These are phyloP conservation scores for Omphaloscelis lunosa DNA, from an alignment of 2,888 invertebrate genomes.

Conservation along the genomic window DNA sequence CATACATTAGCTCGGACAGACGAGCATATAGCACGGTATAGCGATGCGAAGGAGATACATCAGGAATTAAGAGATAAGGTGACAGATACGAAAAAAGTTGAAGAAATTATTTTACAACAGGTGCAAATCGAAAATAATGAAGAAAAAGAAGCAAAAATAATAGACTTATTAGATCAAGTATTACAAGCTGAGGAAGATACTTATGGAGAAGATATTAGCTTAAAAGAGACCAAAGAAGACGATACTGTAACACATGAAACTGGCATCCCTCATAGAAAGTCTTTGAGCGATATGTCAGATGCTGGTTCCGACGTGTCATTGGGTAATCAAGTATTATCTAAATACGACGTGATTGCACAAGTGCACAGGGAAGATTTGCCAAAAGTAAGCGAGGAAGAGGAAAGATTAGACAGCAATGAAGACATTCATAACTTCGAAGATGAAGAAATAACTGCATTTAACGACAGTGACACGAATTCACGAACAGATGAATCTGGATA, in stretches of 20 bases:
- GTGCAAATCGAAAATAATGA: slow-evolving; percentile 82
- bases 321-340: slow-evolving; percentile 85
- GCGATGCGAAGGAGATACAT: slow-evolving; percentile 63
- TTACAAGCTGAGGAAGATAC: slow-evolving; percentile 88
- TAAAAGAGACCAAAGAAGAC: slow-evolving; percentile 78
- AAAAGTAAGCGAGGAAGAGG: slow-evolving; percentile 84
- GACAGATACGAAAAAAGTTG: slow-evolving; percentile 72
- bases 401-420: slow-evolving; percentile 72
- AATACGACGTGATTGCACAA: slow-evolving; percentile 91
- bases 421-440: slow-evolving; percentile 68
- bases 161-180: slow-evolving; percentile 87
- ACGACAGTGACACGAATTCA: slow-evolving; percentile 85
- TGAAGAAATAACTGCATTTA: slow-evolving; percentile 81
- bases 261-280: slow-evolving; percentile 79
- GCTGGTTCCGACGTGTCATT: slow-evolving; percentile 86
- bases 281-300: slow-evolving; percentile 85
- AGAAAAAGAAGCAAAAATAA: slow-evolving; percentile 88
- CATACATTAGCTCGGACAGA: slow-evolving; percentile 76
- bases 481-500: slow-evolving; percentile 88
- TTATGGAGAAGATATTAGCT: slow-evolving; percentile 81
- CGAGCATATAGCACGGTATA: slow-evolving; percentile 72
- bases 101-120: slow-evolving; percentile 80
- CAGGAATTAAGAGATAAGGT: slow-evolving; percentile 70
- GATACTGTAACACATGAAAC: slow-evolving; percentile 66
- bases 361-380: slow-evolving; percentile 90